Conservation (phyloP, 2,797 vertebrate genomes). For the Fratercula arctica region DNA sequence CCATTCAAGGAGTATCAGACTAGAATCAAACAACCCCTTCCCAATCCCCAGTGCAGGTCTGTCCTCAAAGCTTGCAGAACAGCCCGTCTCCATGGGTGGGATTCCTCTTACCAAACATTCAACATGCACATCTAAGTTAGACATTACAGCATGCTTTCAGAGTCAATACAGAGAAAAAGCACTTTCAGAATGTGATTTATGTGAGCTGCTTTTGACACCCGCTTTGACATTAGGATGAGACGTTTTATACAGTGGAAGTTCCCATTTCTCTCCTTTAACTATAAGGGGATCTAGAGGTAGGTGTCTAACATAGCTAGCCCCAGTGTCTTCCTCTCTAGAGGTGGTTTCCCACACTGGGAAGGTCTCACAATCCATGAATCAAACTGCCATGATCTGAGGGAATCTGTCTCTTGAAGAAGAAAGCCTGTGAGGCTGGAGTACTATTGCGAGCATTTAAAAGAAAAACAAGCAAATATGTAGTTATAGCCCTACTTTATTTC, state of each 20-base stretch:
- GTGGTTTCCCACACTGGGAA: not conserved
- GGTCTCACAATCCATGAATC: not conserved
- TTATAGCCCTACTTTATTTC: not conserved
- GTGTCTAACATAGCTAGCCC: not conserved
- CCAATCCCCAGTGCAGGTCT: not conserved
- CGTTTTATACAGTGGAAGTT: not conserved
- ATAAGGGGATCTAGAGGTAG: not conserved
- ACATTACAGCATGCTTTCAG: not conserved
- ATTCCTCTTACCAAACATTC: not conserved
- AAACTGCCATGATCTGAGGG: not conserved
- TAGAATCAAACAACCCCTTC: not conserved
- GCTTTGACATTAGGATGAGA: not conserved
- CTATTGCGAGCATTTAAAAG: not conserved
- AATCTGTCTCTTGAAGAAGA: not conserved
- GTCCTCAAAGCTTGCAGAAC: not conserved
- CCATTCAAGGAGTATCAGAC: not conserved
- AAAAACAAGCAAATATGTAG: not conserved
- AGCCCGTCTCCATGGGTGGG: not conserved
- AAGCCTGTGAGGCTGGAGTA: not conserved
- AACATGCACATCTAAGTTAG: not conserved
- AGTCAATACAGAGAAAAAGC: slow-evolving; percentile 10
- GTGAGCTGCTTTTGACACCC: not conserved
- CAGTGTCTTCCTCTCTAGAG: not conserved
- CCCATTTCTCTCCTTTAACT: not conserved
- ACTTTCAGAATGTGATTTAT: not conserved